Evolutionary conservation across 2,113 vertebrate genomes (phyloP), one percentile per base, ranked within the genome.

Genomic region (Phalacrocorax aristotelis): DNA sequence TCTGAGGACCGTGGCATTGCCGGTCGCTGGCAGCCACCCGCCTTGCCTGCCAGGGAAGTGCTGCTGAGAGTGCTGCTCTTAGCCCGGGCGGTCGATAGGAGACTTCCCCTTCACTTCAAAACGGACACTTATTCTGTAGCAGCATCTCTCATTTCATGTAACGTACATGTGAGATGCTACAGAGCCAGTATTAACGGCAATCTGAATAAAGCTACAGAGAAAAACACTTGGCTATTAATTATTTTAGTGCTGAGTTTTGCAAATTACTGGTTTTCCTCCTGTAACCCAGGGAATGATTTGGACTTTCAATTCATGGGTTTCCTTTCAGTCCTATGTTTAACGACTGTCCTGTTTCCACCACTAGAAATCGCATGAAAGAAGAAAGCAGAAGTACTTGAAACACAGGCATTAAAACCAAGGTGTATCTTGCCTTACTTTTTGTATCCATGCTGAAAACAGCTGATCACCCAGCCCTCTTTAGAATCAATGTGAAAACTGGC

Each of bases 1-100:
- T 23, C 62, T 10, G 16, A 32, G 3, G 5, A 3, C 13, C 1
- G 1, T 12, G 51, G 44, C 25, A 1, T 21, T 32, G 36, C 64
- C 60, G 3, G 21, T 22, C 6, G 4, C 48, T 44, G 48, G 57
- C 69, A 44, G 69, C 21, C 42, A 3, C 82, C 30, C 46, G 10
- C 52, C 61, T 22, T 4, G 15, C 42, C 25, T 21, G 58, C 57
- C 25, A 2, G 32, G 66, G 57, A 12, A 29, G 55, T 2, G 5
- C 54, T 11, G 20, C 60, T 2, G 2, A 21, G 30, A 7, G 52
- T 32, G 29, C 8, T 3, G 49, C 83, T 21, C 10, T 11, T 23
- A 13, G 58, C 62, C 72, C 2, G 52, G n/a, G 42, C 2, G 1
- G 61, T 6, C 6, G 71, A 5, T 4, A 4, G 85, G 48, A 71